Evolutionary conservation across 2,113 vertebrate species (phyloP).

Genomic region (Cygnus atratus): DNA sequence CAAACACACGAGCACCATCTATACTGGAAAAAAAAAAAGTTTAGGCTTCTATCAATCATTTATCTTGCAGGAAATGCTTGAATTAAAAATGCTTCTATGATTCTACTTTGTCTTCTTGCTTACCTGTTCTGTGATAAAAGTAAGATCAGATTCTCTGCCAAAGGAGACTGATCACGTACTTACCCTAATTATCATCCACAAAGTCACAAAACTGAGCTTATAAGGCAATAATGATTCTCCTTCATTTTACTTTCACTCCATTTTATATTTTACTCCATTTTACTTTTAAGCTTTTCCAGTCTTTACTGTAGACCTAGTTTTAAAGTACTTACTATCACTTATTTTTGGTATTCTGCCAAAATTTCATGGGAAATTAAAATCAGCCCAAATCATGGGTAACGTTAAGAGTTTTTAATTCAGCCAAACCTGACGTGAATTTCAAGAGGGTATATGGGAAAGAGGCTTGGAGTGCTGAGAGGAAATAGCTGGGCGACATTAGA

Average conservation of each 20-base stretch:
- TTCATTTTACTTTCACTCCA: background rate
- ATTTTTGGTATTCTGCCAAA: background rate
- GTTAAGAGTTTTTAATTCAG: background rate
- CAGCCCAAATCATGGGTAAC: background rate
- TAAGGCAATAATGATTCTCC: background rate
- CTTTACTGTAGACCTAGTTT: background rate
- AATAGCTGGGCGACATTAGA: background rate
- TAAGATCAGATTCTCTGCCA: background rate
- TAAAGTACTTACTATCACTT: background rate
- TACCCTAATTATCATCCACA: background rate
- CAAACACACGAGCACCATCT: background rate
- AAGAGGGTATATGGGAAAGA: background rate
- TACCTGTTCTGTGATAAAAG: background rate
- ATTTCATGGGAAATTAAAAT: background rate
- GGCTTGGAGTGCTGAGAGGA: background rate
- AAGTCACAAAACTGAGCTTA: background rate
- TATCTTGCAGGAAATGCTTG: background rate
- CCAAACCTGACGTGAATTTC: background rate
- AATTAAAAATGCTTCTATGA: background rate
- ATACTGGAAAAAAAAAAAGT: background rate
- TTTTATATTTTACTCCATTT: background rate
- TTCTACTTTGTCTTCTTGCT: background rate
- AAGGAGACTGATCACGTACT: background rate
- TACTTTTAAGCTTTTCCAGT: background rate
- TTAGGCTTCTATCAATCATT: background rate